Conservation (phyloP, 2,797 vertebrate species). For the Strix occidentalis region DNA sequence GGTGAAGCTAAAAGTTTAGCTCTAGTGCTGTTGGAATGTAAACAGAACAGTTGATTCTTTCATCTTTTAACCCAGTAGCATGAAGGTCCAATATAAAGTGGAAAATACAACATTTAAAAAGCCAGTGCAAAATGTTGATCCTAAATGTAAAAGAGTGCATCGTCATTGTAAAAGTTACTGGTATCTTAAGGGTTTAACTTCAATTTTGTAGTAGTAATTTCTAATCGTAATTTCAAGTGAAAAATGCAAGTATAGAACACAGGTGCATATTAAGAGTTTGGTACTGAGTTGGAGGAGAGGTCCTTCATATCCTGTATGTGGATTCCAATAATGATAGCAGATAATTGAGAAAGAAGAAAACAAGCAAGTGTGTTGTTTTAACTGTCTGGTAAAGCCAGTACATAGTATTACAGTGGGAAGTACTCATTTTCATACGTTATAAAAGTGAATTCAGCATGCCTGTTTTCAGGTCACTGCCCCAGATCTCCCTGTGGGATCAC, state of each 20-base stretch:
- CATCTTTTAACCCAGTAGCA: accelerated
- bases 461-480: neutral
- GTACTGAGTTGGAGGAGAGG: neutral
- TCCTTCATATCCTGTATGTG: accelerated
- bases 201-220: neutral
- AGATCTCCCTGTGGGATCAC: neutral
- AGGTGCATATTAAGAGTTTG: neutral
- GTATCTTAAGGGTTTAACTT: neutral
- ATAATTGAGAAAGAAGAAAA: neutral
- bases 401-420: neutral
- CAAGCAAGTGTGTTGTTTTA: neutral
- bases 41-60: accelerated
- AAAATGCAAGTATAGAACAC: accelerated
- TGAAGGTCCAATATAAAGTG: neutral
- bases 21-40: accelerated
- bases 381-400: neutral
- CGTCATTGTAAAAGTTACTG: neutral
- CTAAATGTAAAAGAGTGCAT: too few relatives aligned
- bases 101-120: neutral
- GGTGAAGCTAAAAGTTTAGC: too few relatives aligned
- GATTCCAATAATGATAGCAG: neutral
- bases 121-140: accelerated
- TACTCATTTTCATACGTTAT: accelerated
- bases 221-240: neutral
- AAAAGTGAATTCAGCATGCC: neutral